Conservation (phyloP, 2,888 invertebrate genomes). For the Nomada ferruginata region DNA sequence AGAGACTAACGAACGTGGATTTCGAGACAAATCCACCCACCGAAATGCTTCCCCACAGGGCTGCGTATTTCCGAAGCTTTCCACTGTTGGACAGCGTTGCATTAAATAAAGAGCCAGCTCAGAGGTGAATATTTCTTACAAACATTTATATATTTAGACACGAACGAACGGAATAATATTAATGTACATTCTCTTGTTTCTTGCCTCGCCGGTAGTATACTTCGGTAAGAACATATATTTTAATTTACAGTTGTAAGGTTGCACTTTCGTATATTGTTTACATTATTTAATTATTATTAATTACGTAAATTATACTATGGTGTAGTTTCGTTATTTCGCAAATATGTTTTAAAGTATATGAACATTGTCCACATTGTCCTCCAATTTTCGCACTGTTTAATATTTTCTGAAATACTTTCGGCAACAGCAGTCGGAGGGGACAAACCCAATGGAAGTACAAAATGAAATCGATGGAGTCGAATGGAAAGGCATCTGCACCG, state of each 20-base stretch:
- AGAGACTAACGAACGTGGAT: constrained; percentile 89
- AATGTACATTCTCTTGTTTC: constrained; percentile 66
- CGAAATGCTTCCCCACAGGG: constrained; percentile 90
- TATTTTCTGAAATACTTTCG: background rate
- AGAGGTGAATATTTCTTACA: constrained; percentile 85
- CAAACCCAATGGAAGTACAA: constrained; percentile 83
- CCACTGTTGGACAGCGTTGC: constrained; percentile 92
- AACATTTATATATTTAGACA: background rate
- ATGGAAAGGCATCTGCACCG: constrained; percentile 78
- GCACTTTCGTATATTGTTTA: background rate
- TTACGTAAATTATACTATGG: no score
- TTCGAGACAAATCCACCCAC: constrained; percentile 93
- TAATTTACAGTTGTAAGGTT: background rate
- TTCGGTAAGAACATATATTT: constrained; percentile 79
- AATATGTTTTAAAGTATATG: constrained; percentile 3
- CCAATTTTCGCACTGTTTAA: background rate
- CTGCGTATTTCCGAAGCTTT: constrained; percentile 92
- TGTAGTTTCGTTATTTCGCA: background rate
- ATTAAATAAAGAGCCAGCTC: constrained; percentile 90
- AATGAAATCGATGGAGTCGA: constrained; percentile 82
- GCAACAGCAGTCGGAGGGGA: constrained; percentile 80
- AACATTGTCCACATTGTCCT: background rate
- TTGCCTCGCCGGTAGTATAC: constrained; percentile 77
- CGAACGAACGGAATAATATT: constrained; percentile 35
- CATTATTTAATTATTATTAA: no score